Evolutionary conservation across 2,888 invertebrate genomes (phyloP).

Genomic region (Sarcophaga caerulescens): DNA sequence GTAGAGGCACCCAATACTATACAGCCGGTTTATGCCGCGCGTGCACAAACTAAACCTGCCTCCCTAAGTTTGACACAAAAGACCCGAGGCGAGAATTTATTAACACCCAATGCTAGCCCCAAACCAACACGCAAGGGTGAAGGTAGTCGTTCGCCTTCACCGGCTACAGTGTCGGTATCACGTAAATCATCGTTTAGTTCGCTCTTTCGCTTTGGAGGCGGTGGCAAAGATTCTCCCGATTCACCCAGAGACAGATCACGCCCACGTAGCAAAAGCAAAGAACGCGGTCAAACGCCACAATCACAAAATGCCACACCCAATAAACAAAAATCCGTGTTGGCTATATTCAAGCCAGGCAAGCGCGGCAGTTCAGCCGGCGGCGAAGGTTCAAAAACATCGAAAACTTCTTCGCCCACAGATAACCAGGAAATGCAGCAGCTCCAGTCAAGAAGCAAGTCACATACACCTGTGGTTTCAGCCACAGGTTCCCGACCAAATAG

Average conservation of each 20-base stretch:
- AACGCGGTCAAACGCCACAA: conserved; percentile 81
- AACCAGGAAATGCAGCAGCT: conserved; percentile 73
- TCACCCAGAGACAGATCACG: conserved; percentile 81
- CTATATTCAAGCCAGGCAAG: conserved; percentile 85
- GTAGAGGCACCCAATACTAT: conserved; percentile 76
- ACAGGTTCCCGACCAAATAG: conserved; percentile 77
- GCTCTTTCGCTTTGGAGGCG: conserved; percentile 82
- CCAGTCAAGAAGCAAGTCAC: conserved; percentile 80
- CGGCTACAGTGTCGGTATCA: conserved; percentile 85
- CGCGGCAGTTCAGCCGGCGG: conserved; percentile 79
- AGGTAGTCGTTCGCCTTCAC: conserved; percentile 85
- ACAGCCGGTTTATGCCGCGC: conserved; percentile 74
- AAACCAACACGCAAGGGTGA: conserved; percentile 79
- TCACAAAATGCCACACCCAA: conserved; percentile 84
- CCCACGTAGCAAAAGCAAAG: conserved; percentile 85
- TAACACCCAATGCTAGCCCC: conserved; percentile 82
- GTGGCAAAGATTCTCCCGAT: conserved; percentile 83
- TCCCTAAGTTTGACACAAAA: conserved; percentile 82
- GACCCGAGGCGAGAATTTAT: conserved; percentile 78
- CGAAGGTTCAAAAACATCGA: conserved; percentile 79
- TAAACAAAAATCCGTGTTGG: conserved; percentile 86
- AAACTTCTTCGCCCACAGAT: conserved; percentile 80
- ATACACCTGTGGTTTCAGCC: conserved; percentile 79
- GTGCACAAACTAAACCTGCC: conserved; percentile 83
- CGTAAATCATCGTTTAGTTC: conserved; percentile 92